phyloP scores from a whole-genome alignment of 2,797 vertebrate genomes.

The Aulostomus chinensis region DNA sequence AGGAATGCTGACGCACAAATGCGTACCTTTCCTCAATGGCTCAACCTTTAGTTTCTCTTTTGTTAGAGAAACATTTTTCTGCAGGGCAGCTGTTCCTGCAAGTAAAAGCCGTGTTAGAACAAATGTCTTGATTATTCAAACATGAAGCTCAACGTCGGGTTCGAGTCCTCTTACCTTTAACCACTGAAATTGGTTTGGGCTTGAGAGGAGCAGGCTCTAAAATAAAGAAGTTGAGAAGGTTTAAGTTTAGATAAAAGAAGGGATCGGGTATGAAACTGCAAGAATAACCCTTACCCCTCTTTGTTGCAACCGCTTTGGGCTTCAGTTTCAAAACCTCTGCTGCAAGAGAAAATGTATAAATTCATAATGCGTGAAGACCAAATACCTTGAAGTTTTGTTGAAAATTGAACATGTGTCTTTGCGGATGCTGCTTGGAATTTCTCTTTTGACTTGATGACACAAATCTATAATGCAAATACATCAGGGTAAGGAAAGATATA shows the following conservation, averaged over 20 bases:
- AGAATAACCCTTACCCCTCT: constrained; percentile 25
- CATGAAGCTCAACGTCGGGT: no score
- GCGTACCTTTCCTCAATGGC: constrained; percentile 59
- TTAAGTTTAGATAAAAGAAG: not conserved
- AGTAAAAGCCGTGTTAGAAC: not conserved
- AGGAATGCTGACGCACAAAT: no score
- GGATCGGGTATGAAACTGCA: not conserved
- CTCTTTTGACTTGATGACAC: constrained; percentile 29
- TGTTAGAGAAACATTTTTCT: constrained; percentile 51
- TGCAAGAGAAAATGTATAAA: constrained; percentile 5
- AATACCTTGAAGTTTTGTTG: no score
- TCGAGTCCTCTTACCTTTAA: constrained; percentile 37
- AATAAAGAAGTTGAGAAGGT: constrained; percentile 1
- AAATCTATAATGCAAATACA: constrained; percentile 14
- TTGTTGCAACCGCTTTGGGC: constrained; percentile 18
- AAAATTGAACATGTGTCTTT: constrained; percentile 8
- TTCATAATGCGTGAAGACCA: not conserved
- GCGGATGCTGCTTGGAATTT: constrained; percentile 22
- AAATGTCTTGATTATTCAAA: not conserved
- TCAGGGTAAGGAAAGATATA: not conserved
- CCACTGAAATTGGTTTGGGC: constrained; percentile 20
- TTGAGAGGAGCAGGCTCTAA: constrained; percentile 31
- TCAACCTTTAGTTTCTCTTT: constrained; percentile 57
- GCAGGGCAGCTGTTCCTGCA: constrained; percentile 29
- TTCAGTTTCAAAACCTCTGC: constrained; percentile 35